phyloP scores from a whole-genome alignment of 2,888 invertebrate species.

The Archaeoteleia sp. region DNA sequence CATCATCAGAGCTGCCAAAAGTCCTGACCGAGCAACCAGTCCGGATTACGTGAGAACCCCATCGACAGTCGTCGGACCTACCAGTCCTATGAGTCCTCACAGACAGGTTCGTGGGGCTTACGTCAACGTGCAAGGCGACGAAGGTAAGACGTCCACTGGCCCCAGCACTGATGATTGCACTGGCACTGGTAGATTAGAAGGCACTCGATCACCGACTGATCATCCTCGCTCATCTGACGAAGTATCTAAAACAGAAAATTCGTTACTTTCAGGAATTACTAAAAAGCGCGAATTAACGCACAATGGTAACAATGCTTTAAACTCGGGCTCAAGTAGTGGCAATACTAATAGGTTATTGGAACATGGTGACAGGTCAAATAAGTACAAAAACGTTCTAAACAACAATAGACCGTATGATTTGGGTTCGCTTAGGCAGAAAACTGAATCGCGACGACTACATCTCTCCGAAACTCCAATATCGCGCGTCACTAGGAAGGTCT shows the following conservation, averaged over 20 bases:
- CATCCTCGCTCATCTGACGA: slow-evolving; percentile 41
- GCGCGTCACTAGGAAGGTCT: slow-evolving; percentile 26
- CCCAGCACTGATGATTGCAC: slow-evolving; percentile 61
- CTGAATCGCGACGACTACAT: slow-evolving; percentile 16
- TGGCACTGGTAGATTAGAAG: slow-evolving; percentile 66
- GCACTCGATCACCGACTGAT: slow-evolving; percentile 45
- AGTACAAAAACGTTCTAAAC: slow-evolving; percentile 14
- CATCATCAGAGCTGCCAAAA: slow-evolving; percentile 78
- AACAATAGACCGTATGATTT: slow-evolving; percentile 18
- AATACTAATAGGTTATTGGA: background rate
- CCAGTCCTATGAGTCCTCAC: slow-evolving; percentile 74
- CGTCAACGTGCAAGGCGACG: slow-evolving; percentile 84
- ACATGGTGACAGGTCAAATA: slow-evolving; percentile 3
- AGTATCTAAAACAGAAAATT: slow-evolving; percentile 39
- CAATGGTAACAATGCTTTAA: slow-evolving; percentile 3
- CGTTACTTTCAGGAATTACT: slow-evolving; percentile 52
- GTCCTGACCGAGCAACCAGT: slow-evolving; percentile 67
- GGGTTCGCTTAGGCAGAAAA: slow-evolving; percentile 22
- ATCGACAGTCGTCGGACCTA: slow-evolving; percentile 80
- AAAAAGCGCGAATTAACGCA: background rate
- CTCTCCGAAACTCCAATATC: slow-evolving; percentile 36
- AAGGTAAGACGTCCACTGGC: slow-evolving; percentile 80
- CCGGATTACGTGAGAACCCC: slow-evolving; percentile 76
- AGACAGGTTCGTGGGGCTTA: slow-evolving; percentile 79
- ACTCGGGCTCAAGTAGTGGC: background rate